phyloP scores from a whole-genome alignment of 2,797 vertebrate genomes.

The Crenuchus spilurus region DNA sequence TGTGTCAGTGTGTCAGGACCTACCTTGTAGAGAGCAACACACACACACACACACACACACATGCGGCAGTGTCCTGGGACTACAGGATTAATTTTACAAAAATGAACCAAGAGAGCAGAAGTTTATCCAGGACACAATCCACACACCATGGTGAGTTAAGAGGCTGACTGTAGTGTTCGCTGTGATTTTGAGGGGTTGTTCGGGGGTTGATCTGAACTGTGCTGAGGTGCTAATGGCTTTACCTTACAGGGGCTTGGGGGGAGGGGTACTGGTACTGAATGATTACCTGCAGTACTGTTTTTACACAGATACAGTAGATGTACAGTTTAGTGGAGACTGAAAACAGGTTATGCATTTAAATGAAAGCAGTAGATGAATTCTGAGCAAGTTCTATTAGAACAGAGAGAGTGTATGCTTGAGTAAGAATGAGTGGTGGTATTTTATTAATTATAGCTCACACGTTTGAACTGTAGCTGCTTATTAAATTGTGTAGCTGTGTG shows the following conservation, averaged over 20 bases:
- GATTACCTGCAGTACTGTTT: slow-evolving; percentile 21
- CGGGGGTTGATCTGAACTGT: slow-evolving; percentile 25
- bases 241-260: slow-evolving; percentile 57
- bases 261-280: slow-evolving; percentile 39
- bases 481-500: slow-evolving; percentile 15
- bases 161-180: slow-evolving; percentile 12
- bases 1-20: slow-evolving; percentile 61
- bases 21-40: slow-evolving; percentile 40
- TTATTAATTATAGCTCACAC: neutral
- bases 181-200: slow-evolving; percentile 19
- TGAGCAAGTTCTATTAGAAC: neutral
- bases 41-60: slow-evolving; percentile 24
- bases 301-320: too few relatives aligned
- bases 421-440: neutral
- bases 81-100: slow-evolving; percentile 42
- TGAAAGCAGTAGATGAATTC: neutral
- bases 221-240: slow-evolving; percentile 58
- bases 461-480: neutral
- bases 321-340: too few relatives aligned
- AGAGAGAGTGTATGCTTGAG: neutral
- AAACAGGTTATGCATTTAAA: too few relatives aligned
- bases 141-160: slow-evolving; percentile 70
- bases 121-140: slow-evolving; percentile 40
- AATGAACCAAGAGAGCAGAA: slow-evolving; percentile 61
- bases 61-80: slow-evolving; percentile 18